These are phyloP conservation scores for Cyprinella venusta DNA, from an alignment of 2,797 vertebrate species.

Conservation along the genomic window DNA sequence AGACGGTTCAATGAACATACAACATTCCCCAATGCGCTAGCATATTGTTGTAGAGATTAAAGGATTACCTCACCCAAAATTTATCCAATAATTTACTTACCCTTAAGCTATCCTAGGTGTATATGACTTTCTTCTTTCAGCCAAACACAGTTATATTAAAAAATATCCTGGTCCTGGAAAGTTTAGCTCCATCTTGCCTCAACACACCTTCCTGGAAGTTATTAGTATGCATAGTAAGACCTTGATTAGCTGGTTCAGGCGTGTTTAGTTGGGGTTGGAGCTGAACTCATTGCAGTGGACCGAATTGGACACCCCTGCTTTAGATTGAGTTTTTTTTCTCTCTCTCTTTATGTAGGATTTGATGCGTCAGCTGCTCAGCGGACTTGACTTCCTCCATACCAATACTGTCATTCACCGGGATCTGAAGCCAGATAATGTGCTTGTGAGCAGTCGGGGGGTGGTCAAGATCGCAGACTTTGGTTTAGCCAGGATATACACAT, in stretches of 20 bases:
- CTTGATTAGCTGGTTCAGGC: no score
- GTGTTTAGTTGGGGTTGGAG: no score
- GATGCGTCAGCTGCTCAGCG: conserved; percentile 77
- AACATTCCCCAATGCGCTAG: background rate
- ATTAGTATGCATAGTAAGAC: no score
- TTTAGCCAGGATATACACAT: conserved; percentile 78
- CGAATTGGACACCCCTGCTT: background rate
- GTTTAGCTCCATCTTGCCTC: no score
- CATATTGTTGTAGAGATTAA: background rate
- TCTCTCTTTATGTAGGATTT: conserved; percentile 69
- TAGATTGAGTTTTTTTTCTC: background rate
- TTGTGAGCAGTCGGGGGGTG: conserved; percentile 77
- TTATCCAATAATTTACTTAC: no score
- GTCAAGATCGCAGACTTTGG: conserved; percentile 85
- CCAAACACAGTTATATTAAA: no score
- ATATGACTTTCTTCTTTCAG: no score
- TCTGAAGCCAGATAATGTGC: conserved; percentile 80
- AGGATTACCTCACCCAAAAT: no score
- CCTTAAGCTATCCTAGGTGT: no score
- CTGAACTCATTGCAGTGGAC: no score
- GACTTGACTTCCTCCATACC: conserved; percentile 80
- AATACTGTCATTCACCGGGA: conserved; percentile 81
- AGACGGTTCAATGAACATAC: background rate
- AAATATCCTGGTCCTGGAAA: no score
- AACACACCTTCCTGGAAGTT: no score